phyloP scores from a whole-genome alignment of 2,888 invertebrate genomes.

The Pyrocoelia pectoralis region DNA sequence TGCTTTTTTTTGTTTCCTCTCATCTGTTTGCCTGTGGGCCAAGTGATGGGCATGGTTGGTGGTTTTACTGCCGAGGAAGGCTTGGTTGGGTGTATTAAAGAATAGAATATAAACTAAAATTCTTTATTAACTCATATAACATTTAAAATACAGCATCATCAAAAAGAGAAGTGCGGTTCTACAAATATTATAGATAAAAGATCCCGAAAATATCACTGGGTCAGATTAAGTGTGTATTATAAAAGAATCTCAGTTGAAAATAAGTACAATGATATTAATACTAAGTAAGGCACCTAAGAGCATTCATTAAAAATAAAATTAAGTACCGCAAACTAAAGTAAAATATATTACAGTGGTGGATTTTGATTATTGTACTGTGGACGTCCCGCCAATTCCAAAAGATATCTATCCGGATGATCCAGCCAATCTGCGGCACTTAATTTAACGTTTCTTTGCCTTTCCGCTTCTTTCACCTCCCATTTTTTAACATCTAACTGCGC shows the following conservation, averaged over 20 bases:
- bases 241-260: background rate
- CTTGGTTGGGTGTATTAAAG: no score
- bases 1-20: no score
- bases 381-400: constrained; percentile 86
- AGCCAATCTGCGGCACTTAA: constrained; percentile 91
- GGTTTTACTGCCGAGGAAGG: no score
- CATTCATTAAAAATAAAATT: background rate
- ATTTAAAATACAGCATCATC: no score
- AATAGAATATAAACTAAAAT: no score
- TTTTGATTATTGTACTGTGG: constrained; percentile 77
- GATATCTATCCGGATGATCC: constrained; percentile 93
- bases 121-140: no score
- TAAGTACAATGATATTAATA: background rate
- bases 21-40: no score
- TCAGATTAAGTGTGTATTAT: background rate
- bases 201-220: background rate
- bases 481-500: constrained; percentile 87
- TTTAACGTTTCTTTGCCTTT: constrained; percentile 85
- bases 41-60: no score
- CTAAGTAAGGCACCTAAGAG: constrained; percentile 7
- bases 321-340: constrained; percentile 5
- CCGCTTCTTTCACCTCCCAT: constrained; percentile 90
- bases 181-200: no score
- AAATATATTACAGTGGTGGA: constrained; percentile 49
- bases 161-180: no score